Conservation (phyloP, 2,888 invertebrate genomes). For the Xiphydria camelus region DNA sequence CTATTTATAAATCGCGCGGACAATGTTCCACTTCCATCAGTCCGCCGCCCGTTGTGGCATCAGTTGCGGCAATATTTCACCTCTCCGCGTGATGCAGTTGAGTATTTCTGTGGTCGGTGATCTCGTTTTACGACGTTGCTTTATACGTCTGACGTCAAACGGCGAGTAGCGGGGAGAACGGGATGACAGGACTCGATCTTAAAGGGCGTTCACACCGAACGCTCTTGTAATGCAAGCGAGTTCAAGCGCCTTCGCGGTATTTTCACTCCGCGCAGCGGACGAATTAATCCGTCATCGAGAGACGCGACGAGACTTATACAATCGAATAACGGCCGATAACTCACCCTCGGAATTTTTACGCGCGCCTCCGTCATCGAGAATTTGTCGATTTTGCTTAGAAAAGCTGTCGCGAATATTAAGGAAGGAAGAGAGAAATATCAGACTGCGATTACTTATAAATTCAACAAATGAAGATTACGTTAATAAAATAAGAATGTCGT, state of each 20-base stretch:
- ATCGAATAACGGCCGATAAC: constrained; percentile 1
- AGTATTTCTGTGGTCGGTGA: constrained; percentile 36
- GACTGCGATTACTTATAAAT: too few species aligned
- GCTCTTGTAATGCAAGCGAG: neutral
- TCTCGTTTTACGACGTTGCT: constrained; percentile 39
- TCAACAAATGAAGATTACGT: too few species aligned
- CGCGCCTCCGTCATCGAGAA: neutral
- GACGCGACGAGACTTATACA: too few species aligned
- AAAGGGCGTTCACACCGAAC: constrained; percentile 29
- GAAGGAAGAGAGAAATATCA: too few species aligned
- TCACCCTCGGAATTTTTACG: constrained; percentile 2
- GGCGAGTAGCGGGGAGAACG: constrained; percentile 12
- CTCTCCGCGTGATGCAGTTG: constrained; percentile 34
- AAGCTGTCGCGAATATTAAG: too few species aligned
- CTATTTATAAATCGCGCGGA: constrained; percentile 50
- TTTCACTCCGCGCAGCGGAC: too few species aligned
- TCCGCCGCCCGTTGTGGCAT: constrained; percentile 30
- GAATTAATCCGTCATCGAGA: too few species aligned
- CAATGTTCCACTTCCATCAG: constrained; percentile 52
- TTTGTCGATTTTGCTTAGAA: too few species aligned
- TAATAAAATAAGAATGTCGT: too few species aligned
- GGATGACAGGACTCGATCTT: constrained; percentile 26
- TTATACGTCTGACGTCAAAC: constrained; percentile 43
- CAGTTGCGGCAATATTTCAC: constrained; percentile 36
- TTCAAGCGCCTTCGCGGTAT: neutral